A percentile compares a stretch with the other conserved stretches of the same genome.
Evolutionary conservation across 53 echinoderm and acorn worm genomes (phyloP).

Genomic region (Hippasteria phrygiana): DNA sequence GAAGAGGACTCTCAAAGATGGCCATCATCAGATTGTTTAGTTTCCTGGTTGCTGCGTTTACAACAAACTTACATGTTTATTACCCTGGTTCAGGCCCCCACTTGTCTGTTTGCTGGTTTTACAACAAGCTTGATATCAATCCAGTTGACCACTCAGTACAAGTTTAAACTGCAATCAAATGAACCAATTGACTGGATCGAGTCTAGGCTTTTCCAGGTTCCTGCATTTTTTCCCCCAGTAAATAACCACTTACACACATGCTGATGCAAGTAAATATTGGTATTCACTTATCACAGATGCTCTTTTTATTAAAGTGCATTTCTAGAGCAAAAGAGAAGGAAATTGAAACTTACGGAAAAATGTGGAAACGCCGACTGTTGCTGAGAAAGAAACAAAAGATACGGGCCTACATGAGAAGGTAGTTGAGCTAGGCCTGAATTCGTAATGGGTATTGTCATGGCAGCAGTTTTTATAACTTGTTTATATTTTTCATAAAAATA

Average conservation of each 20-base stretch:
- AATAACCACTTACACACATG: too few relatives aligned
- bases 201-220: too few relatives aligned
- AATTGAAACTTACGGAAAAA: slow-evolving; percentile 92
- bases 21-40: background rate
- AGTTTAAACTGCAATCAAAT: too few relatives aligned
- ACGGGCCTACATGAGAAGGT: slow-evolving; percentile 23
- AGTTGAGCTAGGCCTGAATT: background rate
- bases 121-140: too few relatives aligned
- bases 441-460: background rate
- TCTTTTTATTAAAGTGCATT: background rate
- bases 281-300: background rate
- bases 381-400: slow-evolving; percentile 74
- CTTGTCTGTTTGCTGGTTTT: too few relatives aligned
- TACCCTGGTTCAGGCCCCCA: too few relatives aligned
- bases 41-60: too few relatives aligned
- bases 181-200: too few relatives aligned
- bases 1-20: background rate
- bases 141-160: too few relatives aligned
- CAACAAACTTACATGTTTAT: too few relatives aligned
- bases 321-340: slow-evolving; percentile 16
- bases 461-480: background rate
- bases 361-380: slow-evolving; percentile 99
- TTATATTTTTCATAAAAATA: too few relatives aligned
- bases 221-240: too few relatives aligned
- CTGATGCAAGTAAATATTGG: background rate